Evolutionary conservation across 2,888 invertebrate species (phyloP), one percentile per base, ranked within the genome.

Genomic region (Drosophila atripex): DNA sequence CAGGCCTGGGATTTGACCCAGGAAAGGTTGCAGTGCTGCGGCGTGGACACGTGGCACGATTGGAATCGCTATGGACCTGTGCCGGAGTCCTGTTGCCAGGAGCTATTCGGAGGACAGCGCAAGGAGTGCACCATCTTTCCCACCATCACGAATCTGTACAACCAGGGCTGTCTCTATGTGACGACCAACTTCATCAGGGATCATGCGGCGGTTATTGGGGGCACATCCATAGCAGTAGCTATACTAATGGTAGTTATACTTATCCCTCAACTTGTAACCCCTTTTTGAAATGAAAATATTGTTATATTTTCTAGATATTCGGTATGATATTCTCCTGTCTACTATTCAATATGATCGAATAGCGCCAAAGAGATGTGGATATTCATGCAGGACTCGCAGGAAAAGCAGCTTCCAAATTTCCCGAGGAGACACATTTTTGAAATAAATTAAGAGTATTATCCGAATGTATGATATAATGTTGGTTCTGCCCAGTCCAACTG

Each of bases 1-100:
- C 93, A 94, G 61, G 95, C 97, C 0, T 98, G 98, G 98, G 97
- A 98, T 89, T 94, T 95, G 72, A 96, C 97, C 0, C 98, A 98
- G 91, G 94, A 94, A 30, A 93, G 95, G 92, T 92, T 97, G 51
- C 94, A 95, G 88, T 98, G 98, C 91, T 98, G 98, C 88, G 97
- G 97, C 12, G 95, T 97, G 16, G 93, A 93, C 61, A 94, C 94
- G 73, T 95, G 94, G 90, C 93, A 93, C 74, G 96, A 97, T 90
- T 97, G 97, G 97, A 90, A 90, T 79, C 97, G 97, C 95, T 89
- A 89, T 71, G 94, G 93, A 25, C 93, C 93, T 52, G 93, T 96
- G 52, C 97, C 97, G 0, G 93, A 94, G 76, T 96, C 96, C 53
- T 97, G 97, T 89, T 97, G 96, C 87, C 94, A 93, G 82, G 94